These are phyloP conservation scores for Hydrocynus forskahlii DNA, from an alignment of 2,797 vertebrate genomes.

Conservation along the genomic window DNA sequence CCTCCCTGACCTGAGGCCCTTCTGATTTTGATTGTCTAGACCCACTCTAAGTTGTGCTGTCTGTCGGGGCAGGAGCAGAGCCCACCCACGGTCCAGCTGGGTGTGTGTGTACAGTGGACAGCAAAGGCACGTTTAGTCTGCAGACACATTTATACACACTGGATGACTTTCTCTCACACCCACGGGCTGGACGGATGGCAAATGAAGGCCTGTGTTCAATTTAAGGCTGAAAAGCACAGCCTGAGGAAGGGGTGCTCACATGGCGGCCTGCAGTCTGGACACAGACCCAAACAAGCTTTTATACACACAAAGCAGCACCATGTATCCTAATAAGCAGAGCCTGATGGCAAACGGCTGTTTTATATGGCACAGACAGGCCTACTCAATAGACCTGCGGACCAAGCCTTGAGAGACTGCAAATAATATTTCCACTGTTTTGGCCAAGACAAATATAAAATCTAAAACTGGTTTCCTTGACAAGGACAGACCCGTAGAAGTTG, in stretches of 20 bases:
- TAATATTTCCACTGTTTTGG: neutral
- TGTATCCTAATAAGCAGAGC: neutral
- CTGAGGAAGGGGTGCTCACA: slow-evolving; percentile 6
- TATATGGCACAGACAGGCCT: neutral
- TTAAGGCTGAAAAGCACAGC: slow-evolving; percentile 27
- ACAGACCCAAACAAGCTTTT: slow-evolving; percentile 11
- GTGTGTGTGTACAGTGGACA: slow-evolving; percentile 40
- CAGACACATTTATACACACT: slow-evolving; percentile 35
- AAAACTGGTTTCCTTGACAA: neutral
- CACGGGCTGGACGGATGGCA: slow-evolving; percentile 30
- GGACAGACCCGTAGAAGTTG: neutral
- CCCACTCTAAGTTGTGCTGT: slow-evolving; percentile 69
- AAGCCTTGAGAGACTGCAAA: neutral
- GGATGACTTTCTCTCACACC: slow-evolving; percentile 42
- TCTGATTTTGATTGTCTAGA: slow-evolving; percentile 70
- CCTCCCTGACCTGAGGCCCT: slow-evolving; percentile 61
- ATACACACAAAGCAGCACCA: neutral
- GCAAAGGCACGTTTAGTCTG: slow-evolving; percentile 28
- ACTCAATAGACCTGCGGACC: neutral
- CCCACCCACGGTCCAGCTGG: slow-evolving; percentile 50
- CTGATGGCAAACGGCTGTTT: neutral
- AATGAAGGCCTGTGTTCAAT: slow-evolving; percentile 37
- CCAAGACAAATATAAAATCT: neutral
- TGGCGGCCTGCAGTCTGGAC: neutral
- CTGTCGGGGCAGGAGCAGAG: slow-evolving; percentile 68